A percentile compares a stretch with the other conserved stretches of the same genome.
Evolutionary conservation across 2,888 invertebrate genomes (phyloP).

Genomic region (Emesis russula): DNA sequence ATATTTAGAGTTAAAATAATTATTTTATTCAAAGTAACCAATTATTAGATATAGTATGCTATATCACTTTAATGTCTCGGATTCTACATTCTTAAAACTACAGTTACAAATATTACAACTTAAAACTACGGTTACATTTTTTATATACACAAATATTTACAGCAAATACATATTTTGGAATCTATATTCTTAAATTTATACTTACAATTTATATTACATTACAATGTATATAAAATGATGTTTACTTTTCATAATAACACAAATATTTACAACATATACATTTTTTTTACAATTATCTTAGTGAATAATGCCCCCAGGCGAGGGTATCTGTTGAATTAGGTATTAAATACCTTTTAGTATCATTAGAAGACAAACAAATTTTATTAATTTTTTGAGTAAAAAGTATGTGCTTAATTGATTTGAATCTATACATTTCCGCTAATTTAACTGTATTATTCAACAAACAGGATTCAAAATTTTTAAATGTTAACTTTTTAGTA

Average conservation of each 20-base stretch:
- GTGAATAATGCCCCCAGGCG: background rate
- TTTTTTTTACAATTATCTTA: background rate
- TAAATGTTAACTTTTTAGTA: conserved; percentile 16
- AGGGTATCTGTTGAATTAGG: conserved; percentile 1
- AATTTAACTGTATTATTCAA: conserved; percentile 53
- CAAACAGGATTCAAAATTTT: conserved; percentile 74
- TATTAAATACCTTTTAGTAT: conserved; percentile 22
- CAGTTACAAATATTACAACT: background rate
- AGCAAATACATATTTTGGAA: background rate
- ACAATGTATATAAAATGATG: background rate
- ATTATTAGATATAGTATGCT: background rate
- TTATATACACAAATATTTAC: conserved; percentile 8
- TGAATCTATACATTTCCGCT: conserved; percentile 67
- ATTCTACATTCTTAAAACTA: background rate
- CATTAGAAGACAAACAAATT: conserved; percentile 38
- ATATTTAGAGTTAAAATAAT: background rate
- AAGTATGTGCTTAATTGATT: conserved; percentile 75
- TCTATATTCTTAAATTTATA: background rate
- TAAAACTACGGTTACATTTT: conserved; percentile 21
- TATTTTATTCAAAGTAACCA: background rate
- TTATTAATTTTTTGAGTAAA: conserved; percentile 82
- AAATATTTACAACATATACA: conserved; percentile 1
- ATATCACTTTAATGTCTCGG: background rate
- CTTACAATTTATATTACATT: background rate
- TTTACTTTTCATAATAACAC: conserved; percentile 13